Evolutionary conservation across 2,113 vertebrate genomes (phyloP).

Genomic region (Sander vitreus): DNA sequence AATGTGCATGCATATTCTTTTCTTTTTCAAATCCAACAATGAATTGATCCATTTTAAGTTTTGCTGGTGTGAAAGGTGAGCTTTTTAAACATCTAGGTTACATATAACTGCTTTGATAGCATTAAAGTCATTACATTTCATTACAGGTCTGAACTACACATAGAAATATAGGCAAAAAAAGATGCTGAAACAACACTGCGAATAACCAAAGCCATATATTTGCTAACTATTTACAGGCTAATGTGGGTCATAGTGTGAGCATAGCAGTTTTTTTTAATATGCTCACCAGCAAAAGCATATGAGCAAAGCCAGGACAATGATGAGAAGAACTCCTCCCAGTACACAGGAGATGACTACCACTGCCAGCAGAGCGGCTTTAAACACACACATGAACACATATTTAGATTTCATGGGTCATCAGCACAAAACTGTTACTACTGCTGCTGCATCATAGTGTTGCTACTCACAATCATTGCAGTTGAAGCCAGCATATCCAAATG

Average conservation of each 20-base stretch:
- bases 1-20: background rate
- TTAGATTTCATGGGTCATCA: background rate
- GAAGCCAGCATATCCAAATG: conserved; percentile 83
- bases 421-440: too few relatives aligned
- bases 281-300: conserved; percentile 73
- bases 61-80: too few relatives aligned
- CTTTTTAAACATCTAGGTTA: background rate
- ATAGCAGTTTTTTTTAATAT: background rate
- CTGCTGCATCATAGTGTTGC: background rate
- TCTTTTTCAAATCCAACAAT: background rate
- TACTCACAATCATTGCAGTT: conserved; percentile 86
- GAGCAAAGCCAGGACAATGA: conserved; percentile 72
- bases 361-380: conserved; percentile 79
- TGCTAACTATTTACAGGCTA: background rate
- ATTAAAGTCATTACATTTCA: background rate
- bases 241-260: background rate
- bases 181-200: background rate
- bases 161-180: background rate
- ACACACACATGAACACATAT: conserved; percentile 33
- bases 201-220: background rate
- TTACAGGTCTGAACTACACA: background rate
- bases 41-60: background rate
- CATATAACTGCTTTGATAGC: background rate
- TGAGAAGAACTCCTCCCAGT: conserved; percentile 79
- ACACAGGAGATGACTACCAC: conserved; percentile 84